Percentiles rank a stretch among this genome's conserved stretches.
These are phyloP conservation scores for Neotoma lepida DNA, from an alignment of 2,113 vertebrate species.

Conservation along the genomic window DNA sequence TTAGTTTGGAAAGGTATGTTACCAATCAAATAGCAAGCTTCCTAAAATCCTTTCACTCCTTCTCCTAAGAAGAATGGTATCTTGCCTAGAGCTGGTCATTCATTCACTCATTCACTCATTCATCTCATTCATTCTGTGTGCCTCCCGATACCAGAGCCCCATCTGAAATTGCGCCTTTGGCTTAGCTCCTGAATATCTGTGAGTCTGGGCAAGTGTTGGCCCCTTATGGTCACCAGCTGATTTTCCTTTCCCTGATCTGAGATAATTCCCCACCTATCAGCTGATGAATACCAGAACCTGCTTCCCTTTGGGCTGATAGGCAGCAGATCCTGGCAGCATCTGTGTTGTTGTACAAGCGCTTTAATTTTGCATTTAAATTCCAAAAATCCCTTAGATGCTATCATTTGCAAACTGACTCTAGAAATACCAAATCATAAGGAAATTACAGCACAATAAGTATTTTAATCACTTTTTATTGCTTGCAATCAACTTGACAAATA, in stretches of 20 bases:
- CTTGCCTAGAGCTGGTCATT: not conserved
- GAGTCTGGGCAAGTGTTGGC: not conserved
- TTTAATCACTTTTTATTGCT: conserved; percentile 62
- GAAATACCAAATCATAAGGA: conserved; percentile 73
- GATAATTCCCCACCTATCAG: conserved; percentile 8
- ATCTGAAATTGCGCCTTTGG: not conserved
- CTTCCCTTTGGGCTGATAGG: not conserved
- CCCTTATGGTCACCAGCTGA: not conserved
- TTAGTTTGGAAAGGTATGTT: conserved; percentile 23
- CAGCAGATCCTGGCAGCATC: conserved; percentile 37
- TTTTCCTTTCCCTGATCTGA: not conserved
- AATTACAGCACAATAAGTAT: conserved; percentile 68
- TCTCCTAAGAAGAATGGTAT: not conserved
- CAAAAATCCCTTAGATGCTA: conserved; percentile 56
- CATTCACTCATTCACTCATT: not conserved
- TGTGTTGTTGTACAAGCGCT: conserved; percentile 51
- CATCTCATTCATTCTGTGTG: not conserved
- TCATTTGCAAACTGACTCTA: conserved; percentile 71
- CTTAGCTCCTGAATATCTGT: not conserved
- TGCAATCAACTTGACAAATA: conserved; percentile 73
- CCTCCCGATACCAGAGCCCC: not conserved
- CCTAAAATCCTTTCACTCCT: not conserved
- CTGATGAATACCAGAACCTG: conserved; percentile 14
- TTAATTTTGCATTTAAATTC: conserved; percentile 74
- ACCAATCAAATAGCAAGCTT: not conserved